These are phyloP conservation scores for Brachyopa scutellaris DNA, from an alignment of 2,888 invertebrate species.

Conservation along the genomic window DNA sequence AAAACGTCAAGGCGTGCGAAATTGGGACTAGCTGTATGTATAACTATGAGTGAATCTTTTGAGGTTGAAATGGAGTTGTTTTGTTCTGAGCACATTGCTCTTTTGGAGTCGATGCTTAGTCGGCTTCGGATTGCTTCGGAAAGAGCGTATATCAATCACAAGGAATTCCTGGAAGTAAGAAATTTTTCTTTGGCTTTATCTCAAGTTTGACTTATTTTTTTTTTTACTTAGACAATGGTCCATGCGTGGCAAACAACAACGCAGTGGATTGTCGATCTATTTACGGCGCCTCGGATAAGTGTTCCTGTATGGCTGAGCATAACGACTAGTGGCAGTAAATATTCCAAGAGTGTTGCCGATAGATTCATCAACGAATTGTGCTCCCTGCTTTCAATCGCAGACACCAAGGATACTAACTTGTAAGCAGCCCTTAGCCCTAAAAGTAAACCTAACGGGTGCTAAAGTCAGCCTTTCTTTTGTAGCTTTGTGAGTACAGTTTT, in stretches of 20 bases:
- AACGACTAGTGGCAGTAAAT: constrained; percentile 80
- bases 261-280: constrained; percentile 86
- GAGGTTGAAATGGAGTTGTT: constrained; percentile 87
- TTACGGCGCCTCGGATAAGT: constrained; percentile 86
- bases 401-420: constrained; percentile 95
- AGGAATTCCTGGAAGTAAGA: constrained; percentile 83
- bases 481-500: constrained; percentile 95
- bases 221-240: constrained; percentile 81
- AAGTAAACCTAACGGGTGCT: constrained; percentile 4
- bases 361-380: constrained; percentile 85
- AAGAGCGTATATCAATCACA: constrained; percentile 84
- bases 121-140: constrained; percentile 87
- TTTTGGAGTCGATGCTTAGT: constrained; percentile 88
- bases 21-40: constrained; percentile 86
- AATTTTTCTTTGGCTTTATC: background rate
- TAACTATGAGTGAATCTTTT: constrained; percentile 83
- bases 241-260: constrained; percentile 82
- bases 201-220: background rate
- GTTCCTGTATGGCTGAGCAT: constrained; percentile 87
- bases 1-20: constrained; percentile 81
- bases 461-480: constrained; percentile 80
- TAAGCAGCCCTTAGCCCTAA: constrained; percentile 83
- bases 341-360: constrained; percentile 81
- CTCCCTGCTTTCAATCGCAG: constrained; percentile 86
- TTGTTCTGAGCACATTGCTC: constrained; percentile 90